Percentiles rank a stretch among this genome's conserved stretches.
Conservation (phyloP, 2,113 vertebrate species). For the Trichomycterus rosablanca region DNA sequence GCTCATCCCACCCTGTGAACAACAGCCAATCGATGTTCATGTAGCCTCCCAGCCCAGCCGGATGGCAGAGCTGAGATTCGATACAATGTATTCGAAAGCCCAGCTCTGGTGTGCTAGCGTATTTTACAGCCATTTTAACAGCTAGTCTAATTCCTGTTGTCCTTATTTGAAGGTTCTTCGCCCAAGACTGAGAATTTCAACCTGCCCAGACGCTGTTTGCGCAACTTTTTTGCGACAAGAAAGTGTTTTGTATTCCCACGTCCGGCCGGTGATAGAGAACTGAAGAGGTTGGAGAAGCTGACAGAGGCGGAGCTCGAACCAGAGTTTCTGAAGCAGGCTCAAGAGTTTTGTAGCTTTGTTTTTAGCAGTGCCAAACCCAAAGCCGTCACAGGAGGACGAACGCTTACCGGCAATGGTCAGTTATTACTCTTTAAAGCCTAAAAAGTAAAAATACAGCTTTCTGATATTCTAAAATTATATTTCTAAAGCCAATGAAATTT, state of each 20-base stretch:
- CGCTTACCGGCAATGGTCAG: constrained; percentile 50
- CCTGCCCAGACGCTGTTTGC: constrained; percentile 39
- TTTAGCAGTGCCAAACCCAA: constrained; percentile 39
- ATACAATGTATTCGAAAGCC: too few species aligned
- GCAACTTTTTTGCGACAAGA: constrained; percentile 39
- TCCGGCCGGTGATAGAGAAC: constrained; percentile 23
- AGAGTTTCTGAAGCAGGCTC: constrained; percentile 41
- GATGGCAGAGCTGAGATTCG: too few species aligned
- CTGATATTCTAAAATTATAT: not conserved
- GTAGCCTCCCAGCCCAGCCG: too few species aligned
- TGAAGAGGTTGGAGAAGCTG: constrained; percentile 42
- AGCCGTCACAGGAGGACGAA: constrained; percentile 40
- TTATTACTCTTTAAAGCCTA: not conserved
- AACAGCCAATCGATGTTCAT: too few species aligned
- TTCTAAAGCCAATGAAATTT: not conserved
- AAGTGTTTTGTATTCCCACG: constrained; percentile 50
- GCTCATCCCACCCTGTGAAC: too few species aligned
- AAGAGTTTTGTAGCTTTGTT: constrained; percentile 48
- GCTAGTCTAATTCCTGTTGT: too few species aligned
- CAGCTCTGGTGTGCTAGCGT: too few species aligned
- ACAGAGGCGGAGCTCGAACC: constrained; percentile 23
- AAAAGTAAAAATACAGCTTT: not conserved
- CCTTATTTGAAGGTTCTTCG: constrained; percentile 11
- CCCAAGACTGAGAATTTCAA: not conserved
- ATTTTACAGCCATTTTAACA: too few species aligned